phyloP scores from a whole-genome alignment of 2,888 invertebrate species.

The Aspidiotus destructor region DNA sequence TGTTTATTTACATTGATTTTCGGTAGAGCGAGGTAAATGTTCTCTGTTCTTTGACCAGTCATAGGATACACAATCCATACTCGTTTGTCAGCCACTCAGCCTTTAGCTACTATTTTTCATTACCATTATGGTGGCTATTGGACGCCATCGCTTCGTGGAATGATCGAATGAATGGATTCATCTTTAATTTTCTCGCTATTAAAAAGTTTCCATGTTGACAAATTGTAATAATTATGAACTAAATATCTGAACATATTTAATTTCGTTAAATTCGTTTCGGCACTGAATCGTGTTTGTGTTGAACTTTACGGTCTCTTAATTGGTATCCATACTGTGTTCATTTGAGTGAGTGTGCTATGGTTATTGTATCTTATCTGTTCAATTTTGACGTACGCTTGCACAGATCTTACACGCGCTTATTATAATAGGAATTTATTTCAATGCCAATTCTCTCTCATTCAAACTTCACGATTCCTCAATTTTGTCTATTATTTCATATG shows the following conservation, averaged over 20 bases:
- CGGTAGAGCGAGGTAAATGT: too few relatives aligned
- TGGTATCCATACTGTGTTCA: not conserved
- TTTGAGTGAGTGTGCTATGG: slow-evolving; percentile 3
- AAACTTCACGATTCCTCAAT: not conserved
- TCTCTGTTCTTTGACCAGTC: too few relatives aligned
- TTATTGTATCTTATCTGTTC: too few relatives aligned
- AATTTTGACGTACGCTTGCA: too few relatives aligned
- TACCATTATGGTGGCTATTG: slow-evolving; percentile 21
- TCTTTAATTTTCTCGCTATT: too few relatives aligned
- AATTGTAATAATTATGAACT: slow-evolving; percentile 20
- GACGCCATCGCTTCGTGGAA: slow-evolving; percentile 28
- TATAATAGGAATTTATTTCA: not conserved
- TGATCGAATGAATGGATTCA: not conserved
- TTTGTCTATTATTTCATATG: not conserved
- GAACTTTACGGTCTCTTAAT: not conserved
- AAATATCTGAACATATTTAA: not conserved
- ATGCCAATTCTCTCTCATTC: not conserved
- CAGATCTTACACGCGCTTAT: too few relatives aligned
- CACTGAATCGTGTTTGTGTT: not conserved
- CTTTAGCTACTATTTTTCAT: too few relatives aligned
- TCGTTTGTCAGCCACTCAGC: not conserved
- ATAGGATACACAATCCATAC: not conserved
- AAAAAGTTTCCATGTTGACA: not conserved
- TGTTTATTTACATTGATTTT: too few relatives aligned
- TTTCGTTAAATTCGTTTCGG: not conserved